These are phyloP conservation scores for Ophthalmolycus amberensis DNA, from an alignment of 2,113 vertebrate genomes.

Conservation along the genomic window DNA sequence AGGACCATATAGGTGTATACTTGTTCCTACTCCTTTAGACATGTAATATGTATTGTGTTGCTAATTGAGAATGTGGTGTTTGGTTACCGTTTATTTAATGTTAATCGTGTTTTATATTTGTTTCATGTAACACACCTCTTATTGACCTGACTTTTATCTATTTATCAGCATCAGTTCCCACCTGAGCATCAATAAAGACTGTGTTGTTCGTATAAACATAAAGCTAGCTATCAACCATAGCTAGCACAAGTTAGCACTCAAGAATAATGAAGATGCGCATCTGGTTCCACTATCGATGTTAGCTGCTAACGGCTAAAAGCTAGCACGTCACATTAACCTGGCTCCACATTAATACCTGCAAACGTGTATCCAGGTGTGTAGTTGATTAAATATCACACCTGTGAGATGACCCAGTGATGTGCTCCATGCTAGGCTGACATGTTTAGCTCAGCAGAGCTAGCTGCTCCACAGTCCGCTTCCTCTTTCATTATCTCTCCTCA, in stretches of 20 bases:
- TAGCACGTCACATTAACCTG: slow-evolving; percentile 32
- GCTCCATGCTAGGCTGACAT: too few relatives aligned
- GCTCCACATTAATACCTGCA: not conserved
- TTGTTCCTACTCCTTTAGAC: not conserved
- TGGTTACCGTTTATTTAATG: not conserved
- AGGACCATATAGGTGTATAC: not conserved
- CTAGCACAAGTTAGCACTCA: not conserved
- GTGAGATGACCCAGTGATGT: too few relatives aligned
- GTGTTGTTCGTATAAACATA: too few relatives aligned
- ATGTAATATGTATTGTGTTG: not conserved
- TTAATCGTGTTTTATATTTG: too few relatives aligned
- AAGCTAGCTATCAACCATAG: not conserved
- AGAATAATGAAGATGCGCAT: slow-evolving; percentile 5
- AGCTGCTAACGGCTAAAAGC: not conserved
- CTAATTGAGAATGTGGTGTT: not conserved
- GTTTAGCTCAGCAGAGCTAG: slow-evolving; percentile 47
- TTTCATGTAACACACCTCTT: too few relatives aligned
- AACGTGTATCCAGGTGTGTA: not conserved
- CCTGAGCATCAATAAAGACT: not conserved
- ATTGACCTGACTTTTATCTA: too few relatives aligned
- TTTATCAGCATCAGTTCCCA: too few relatives aligned
- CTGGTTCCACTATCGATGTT: not conserved
- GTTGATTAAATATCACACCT: not conserved
- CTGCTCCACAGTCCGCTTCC: slow-evolving; percentile 62
- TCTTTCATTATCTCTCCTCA: slow-evolving; percentile 58